Conservation (phyloP, 1,140 invertebrate species). For the Meteorus sp. region DNA sequence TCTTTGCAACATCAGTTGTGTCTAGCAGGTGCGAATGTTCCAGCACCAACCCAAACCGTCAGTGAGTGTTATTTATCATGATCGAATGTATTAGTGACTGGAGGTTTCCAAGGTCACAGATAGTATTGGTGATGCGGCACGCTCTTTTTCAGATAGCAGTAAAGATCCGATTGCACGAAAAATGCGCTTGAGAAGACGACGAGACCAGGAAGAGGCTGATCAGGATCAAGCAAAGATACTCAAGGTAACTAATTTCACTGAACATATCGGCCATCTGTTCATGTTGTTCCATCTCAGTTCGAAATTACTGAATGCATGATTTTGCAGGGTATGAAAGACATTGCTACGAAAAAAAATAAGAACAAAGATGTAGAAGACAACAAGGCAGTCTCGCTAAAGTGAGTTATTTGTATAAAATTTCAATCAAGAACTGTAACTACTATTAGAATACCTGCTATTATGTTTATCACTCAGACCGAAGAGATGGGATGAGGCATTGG, state of each 20-base stretch:
- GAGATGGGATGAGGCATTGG: constrained; percentile 90
- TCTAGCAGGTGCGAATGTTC: constrained; percentile 86
- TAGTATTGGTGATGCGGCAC: too few relatives aligned
- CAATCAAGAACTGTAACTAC: constrained; percentile 29
- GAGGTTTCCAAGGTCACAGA: too few relatives aligned
- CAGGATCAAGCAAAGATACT: constrained; percentile 89
- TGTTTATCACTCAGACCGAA: constrained; percentile 66
- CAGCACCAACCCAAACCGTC: constrained; percentile 68
- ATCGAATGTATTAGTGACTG: too few relatives aligned
- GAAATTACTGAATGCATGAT: too few relatives aligned
- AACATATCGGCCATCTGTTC: too few relatives aligned
- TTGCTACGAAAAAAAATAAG: constrained; percentile 87
- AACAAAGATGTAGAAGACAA: constrained; percentile 64
- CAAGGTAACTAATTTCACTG: constrained; percentile 85
- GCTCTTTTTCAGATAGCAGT: constrained; percentile 33
- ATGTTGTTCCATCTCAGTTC: too few relatives aligned
- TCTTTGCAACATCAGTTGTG: constrained; percentile 92
- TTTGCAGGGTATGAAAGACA: constrained; percentile 90
- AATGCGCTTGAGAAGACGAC: constrained; percentile 73
- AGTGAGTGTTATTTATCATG: constrained; percentile 55
- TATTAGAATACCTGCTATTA: too few relatives aligned
- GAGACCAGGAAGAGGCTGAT: constrained; percentile 72
- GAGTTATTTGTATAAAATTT: constrained; percentile 35
- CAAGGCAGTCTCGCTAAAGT: constrained; percentile 73
- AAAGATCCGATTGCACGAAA: constrained; percentile 88